phyloP scores from a whole-genome alignment of 2,797 vertebrate species.

The Salarias fasciatus region DNA sequence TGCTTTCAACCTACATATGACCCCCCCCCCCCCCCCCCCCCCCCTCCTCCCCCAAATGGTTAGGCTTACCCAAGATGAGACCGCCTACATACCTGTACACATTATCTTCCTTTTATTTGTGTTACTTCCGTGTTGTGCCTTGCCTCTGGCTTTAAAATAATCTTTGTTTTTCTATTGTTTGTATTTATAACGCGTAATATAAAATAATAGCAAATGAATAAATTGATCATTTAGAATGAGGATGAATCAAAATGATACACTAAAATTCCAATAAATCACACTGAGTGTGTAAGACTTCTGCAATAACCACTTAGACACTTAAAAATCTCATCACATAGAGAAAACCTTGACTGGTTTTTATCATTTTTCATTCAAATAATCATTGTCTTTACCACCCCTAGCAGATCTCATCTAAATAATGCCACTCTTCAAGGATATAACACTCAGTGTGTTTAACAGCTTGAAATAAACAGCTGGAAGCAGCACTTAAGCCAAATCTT shows the following conservation, averaged over 20 bases:
- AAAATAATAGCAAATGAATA: too few species aligned
- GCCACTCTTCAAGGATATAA: slow-evolving; percentile 10
- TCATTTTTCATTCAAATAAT: slow-evolving; percentile 19
- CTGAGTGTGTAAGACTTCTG: slow-evolving; percentile 9
- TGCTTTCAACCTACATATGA: slow-evolving; percentile 37
- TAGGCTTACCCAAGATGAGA: slow-evolving; percentile 2
- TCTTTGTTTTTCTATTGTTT: neutral
- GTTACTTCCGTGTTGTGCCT: neutral
- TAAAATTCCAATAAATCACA: neutral
- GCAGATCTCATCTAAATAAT: slow-evolving; percentile 36
- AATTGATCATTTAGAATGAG: neutral
- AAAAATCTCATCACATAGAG: slow-evolving; percentile 26
- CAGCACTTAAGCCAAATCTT: slow-evolving; percentile 11
- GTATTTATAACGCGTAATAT: too few species aligned
- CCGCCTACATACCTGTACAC: slow-evolving; percentile 3
- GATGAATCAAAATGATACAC: neutral
- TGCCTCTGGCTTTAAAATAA: neutral
- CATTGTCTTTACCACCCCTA: slow-evolving; percentile 19
- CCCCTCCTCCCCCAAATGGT: slow-evolving; percentile 16
- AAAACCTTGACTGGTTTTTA: slow-evolving; percentile 16
- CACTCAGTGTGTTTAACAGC: slow-evolving; percentile 4
- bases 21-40: too few species aligned
- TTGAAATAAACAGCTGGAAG: slow-evolving; percentile 26
- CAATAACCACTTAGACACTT: slow-evolving; percentile 26
- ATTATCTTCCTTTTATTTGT: neutral